These are phyloP conservation scores for Synodontis membranacea DNA, from an alignment of 2,113 vertebrate species.

Conservation along the genomic window DNA sequence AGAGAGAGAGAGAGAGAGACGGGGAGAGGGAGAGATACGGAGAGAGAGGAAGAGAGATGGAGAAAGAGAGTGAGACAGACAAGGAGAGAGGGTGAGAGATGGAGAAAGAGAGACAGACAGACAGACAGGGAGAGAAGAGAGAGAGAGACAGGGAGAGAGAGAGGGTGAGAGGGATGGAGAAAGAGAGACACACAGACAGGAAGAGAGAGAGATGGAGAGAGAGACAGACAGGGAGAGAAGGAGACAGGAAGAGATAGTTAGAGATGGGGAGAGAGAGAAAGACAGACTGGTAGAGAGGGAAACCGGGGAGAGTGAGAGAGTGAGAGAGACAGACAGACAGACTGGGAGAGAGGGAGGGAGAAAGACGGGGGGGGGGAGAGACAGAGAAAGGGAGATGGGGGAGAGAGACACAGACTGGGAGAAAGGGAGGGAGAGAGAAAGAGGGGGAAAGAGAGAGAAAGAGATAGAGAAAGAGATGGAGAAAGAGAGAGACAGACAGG, in stretches of 20 bases:
- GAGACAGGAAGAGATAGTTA: no score
- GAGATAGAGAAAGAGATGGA: not conserved
- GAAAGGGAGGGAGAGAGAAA: not conserved
- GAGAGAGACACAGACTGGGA: not conserved
- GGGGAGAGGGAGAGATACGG: not conserved
- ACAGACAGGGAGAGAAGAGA: not conserved
- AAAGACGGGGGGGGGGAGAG: not conserved
- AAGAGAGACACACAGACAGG: no score
- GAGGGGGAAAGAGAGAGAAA: not conserved
- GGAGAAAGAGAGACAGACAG: no score
- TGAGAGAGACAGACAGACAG: no score
- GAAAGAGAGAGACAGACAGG: not conserved
- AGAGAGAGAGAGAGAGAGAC: not conserved
- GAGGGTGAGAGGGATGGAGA: no score
- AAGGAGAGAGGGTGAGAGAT: not conserved
- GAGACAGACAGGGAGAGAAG: no score
- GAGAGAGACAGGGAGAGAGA: no score
- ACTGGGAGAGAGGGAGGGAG: slow-evolving; percentile 12
- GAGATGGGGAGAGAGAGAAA: no score
- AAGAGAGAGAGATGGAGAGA: no score
- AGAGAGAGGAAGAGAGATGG: not conserved
- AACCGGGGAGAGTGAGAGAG: no score
- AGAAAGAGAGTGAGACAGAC: not conserved
- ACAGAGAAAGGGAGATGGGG: no score
- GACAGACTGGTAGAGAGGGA: slow-evolving; percentile 19